A percentile compares a stretch with the other conserved stretches of the same genome.
Evolutionary conservation across 2,888 invertebrate species (phyloP).

Genomic region (Nomada goodeniana): DNA sequence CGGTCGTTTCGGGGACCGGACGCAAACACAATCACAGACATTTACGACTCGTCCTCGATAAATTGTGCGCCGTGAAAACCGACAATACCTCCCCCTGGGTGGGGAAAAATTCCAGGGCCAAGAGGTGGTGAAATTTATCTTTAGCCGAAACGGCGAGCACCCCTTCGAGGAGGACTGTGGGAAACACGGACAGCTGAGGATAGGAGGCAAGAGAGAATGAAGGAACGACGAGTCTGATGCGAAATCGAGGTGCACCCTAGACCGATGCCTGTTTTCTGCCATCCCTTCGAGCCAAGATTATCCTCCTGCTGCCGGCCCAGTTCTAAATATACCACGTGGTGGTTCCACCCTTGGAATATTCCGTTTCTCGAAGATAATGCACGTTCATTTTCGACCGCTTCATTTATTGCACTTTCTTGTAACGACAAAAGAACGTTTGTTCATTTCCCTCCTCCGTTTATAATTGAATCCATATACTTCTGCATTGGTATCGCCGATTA

Average conservation of each 20-base stretch:
- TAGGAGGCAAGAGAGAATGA: constrained; percentile 59
- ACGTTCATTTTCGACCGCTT: neutral
- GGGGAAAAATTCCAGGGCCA: constrained; percentile 51
- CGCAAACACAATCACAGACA: constrained; percentile 62
- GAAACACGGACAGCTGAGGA: constrained; percentile 78
- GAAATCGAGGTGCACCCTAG: constrained; percentile 44
- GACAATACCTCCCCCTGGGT: constrained; percentile 58
- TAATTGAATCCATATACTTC: no score
- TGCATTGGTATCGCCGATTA: no score
- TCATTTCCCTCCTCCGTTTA: no score
- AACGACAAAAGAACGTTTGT: no score
- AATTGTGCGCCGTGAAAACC: constrained; percentile 69
- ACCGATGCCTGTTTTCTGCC: constrained; percentile 30
- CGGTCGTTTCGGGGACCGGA: constrained; percentile 68
- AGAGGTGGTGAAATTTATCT: constrained; percentile 70
- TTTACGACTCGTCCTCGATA: constrained; percentile 71
- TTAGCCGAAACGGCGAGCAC: constrained; percentile 74
- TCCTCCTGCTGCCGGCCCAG: constrained; percentile 46
- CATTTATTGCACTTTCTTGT: no score
- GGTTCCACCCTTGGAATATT: constrained; percentile 13
- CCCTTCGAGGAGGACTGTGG: constrained; percentile 79
- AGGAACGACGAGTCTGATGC: constrained; percentile 54
- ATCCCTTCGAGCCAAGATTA: constrained; percentile 64
- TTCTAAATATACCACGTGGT: constrained; percentile 27
- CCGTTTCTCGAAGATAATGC: neutral